Conservation (phyloP, 92 coral and sea anemone genomes). For the Meandrina meandrites region DNA sequence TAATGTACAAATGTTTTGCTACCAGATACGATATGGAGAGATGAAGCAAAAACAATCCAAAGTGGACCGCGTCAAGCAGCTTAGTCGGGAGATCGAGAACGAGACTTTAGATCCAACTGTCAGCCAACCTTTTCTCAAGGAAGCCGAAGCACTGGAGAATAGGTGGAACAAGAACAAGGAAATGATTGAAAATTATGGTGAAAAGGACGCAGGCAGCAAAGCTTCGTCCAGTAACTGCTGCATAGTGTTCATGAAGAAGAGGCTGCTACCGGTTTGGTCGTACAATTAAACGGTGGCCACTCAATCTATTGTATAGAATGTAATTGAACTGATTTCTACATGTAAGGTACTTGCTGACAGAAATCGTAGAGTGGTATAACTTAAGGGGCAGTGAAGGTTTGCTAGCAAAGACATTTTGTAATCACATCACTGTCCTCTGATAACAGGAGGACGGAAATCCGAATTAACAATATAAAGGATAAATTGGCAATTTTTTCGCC, state of each 20-base stretch:
- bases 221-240: slow-evolving; percentile 28
- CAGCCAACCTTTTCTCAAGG: slow-evolving; percentile 39
- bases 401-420: neutral
- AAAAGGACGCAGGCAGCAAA: slow-evolving; percentile 24
- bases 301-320: neutral
- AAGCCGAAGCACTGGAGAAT: slow-evolving; percentile 28
- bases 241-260: slow-evolving; percentile 16
- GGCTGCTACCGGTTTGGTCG: slow-evolving; percentile 21
- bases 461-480: neutral
- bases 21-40: slow-evolving; percentile 41
- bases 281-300: neutral
- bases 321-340: neutral
- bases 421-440: neutral
- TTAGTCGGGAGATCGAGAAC: slow-evolving; percentile 48
- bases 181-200: slow-evolving; percentile 42
- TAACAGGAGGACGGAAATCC: neutral
- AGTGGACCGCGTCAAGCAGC: slow-evolving; percentile 39
- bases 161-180: slow-evolving; percentile 55
- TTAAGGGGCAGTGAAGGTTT: neutral
- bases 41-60: slow-evolving; percentile 33
- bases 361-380: neutral
- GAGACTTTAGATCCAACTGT: slow-evolving; percentile 44
- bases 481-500: neutral
- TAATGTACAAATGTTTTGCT: neutral
- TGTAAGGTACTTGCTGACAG: neutral